Percentiles rank a stretch among this genome's conserved stretches.
phyloP scores from a whole-genome alignment of 2,113 vertebrate genomes.

The Misgurnus anguillicaudatus region DNA sequence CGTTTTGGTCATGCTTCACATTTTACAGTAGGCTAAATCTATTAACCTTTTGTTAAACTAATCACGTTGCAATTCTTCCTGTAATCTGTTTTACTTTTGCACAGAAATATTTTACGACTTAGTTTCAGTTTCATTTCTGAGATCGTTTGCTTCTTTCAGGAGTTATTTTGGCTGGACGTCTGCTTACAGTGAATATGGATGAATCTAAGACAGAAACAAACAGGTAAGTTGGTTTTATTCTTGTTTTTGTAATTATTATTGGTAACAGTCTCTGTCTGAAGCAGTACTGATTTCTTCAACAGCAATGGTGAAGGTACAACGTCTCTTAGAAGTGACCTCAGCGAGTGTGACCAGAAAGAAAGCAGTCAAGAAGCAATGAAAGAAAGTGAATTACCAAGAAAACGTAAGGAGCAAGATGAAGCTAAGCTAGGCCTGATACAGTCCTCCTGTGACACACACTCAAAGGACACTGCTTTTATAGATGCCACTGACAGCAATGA shows the following conservation, averaged over 20 bases:
- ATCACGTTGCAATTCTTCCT: neutral
- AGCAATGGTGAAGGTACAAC: slow-evolving; percentile 53
- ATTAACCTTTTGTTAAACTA: neutral
- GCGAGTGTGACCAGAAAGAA: slow-evolving; percentile 20
- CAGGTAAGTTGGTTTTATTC: slow-evolving; percentile 16
- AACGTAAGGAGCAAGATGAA: slow-evolving; percentile 39
- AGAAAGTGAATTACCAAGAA: slow-evolving; percentile 37
- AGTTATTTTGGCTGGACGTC: slow-evolving; percentile 11
- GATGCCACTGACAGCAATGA: slow-evolving; percentile 19
- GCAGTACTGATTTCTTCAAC: slow-evolving; percentile 12
- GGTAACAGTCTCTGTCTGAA: neutral
- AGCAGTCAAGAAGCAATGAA: slow-evolving; percentile 15
- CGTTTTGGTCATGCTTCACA: neutral
- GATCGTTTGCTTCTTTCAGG: slow-evolving; percentile 13
- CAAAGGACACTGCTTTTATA: slow-evolving; percentile 28
- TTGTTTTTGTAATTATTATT: neutral
- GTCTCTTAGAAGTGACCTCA: slow-evolving; percentile 20
- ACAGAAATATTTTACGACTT: neutral
- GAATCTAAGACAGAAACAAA: slow-evolving; percentile 27
- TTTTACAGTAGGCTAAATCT: neutral
- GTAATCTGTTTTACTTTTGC: neutral
- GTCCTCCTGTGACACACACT: slow-evolving; percentile 45
- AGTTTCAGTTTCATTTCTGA: neutral
- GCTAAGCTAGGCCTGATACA: slow-evolving; percentile 21
- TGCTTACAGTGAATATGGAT: slow-evolving; percentile 31